phyloP scores from a whole-genome alignment of 2,888 invertebrate genomes.

The Drosophila sordidapex region DNA sequence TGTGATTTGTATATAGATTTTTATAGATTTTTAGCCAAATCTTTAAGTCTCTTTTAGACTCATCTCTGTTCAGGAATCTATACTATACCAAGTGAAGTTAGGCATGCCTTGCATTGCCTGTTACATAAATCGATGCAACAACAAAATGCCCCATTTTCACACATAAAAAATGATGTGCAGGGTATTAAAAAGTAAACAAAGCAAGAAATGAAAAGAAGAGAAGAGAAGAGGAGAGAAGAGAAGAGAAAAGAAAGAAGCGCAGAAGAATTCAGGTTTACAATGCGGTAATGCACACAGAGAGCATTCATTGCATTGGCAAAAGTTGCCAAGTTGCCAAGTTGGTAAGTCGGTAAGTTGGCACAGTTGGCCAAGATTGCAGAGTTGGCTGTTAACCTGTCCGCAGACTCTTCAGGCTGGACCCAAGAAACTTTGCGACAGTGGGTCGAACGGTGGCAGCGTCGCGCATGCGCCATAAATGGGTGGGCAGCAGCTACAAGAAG shows the following conservation, averaged over 20 bases:
- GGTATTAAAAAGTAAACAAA: constrained; percentile 3
- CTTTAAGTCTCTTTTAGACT: neutral
- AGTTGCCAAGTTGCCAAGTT: neutral
- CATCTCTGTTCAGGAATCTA: neutral
- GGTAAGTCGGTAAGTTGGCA: constrained; percentile 1
- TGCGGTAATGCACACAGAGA: constrained; percentile 69
- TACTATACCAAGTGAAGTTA: neutral
- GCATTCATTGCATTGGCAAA: constrained; percentile 3
- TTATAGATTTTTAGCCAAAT: neutral
- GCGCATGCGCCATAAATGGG: constrained; percentile 51
- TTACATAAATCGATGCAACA: neutral
- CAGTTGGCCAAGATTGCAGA: constrained; percentile 3
- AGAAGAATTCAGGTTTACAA: constrained; percentile 76
- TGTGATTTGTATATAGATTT: neutral
- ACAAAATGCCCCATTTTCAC: neutral
- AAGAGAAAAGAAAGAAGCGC: constrained; percentile 39
- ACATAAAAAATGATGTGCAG: neutral
- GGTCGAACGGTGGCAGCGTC: constrained; percentile 36
- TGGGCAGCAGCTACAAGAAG: constrained; percentile 21
- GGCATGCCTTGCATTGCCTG: neutral
- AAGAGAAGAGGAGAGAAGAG: neutral
- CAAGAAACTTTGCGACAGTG: constrained; percentile 35
- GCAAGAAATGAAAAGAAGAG: constrained; percentile 16
- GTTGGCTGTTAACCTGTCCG: constrained; percentile 41
- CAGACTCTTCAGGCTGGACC: constrained; percentile 34